phyloP scores from a whole-genome alignment of 2,797 vertebrate species.

The Epinephelus awoara region DNA sequence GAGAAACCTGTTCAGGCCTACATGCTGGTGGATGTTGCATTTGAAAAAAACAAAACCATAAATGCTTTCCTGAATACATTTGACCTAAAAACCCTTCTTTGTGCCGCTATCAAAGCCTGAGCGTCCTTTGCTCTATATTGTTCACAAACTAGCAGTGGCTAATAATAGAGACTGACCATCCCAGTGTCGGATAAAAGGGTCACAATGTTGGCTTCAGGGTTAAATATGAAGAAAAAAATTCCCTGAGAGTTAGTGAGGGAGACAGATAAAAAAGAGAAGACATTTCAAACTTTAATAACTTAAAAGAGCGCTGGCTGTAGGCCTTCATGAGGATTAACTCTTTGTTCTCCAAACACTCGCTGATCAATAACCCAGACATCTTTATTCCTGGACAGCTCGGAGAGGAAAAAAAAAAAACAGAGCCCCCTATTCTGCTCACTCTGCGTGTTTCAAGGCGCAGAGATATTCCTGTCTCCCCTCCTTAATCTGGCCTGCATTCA shows the following conservation, averaged over 20 bases:
- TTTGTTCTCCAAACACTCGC: constrained; percentile 77
- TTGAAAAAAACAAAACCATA: not conserved
- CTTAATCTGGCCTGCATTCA: constrained; percentile 71
- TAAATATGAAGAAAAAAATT: constrained; percentile 60
- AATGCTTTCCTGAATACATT: constrained; percentile 20
- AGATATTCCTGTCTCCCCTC: constrained; percentile 65
- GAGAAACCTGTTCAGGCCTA: not conserved
- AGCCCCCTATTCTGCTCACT: constrained; percentile 58
- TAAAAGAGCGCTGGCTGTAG: constrained; percentile 63
- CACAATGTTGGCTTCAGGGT: constrained; percentile 61
- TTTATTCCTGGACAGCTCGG: constrained; percentile 73
- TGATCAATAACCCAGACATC: constrained; percentile 82
- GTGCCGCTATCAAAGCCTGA: constrained; percentile 23
- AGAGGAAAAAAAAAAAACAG: constrained; percentile 36
- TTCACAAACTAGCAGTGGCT: constrained; percentile 46
- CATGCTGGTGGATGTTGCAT: not conserved
- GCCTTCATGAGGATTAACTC: constrained; percentile 74
- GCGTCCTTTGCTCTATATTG: constrained; percentile 36
- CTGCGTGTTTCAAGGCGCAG: constrained; percentile 55
- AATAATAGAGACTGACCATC: constrained; percentile 82
- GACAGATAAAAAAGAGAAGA: constrained; percentile 52
- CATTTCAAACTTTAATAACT: constrained; percentile 80
- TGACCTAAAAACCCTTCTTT: constrained; percentile 10
- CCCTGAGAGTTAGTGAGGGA: constrained; percentile 36
- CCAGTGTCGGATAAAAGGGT: constrained; percentile 79